Conservation (phyloP, 2,113 vertebrate genomes). For the Panthera leo region DNA sequence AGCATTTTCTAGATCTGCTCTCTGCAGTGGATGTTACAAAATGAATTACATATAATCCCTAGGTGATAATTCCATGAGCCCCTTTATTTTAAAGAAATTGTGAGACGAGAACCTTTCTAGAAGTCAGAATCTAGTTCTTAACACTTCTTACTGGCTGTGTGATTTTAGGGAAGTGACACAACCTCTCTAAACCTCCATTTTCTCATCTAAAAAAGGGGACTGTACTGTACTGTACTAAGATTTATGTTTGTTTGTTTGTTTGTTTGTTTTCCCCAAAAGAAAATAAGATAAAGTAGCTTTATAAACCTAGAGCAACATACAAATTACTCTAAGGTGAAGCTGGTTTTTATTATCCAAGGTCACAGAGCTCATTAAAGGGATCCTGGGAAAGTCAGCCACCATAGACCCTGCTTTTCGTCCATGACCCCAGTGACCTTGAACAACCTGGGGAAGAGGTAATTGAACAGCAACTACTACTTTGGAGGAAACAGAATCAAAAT, state of each 20-base stretch:
- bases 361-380: slow-evolving; percentile 67
- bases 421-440: slow-evolving; percentile 83
- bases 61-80: neutral
- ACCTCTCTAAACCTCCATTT: neutral
- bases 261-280: slow-evolving; percentile 13
- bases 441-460: slow-evolving; percentile 83
- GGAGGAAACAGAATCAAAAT: slow-evolving; percentile 86
- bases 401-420: slow-evolving; percentile 63
- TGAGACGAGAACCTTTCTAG: neutral
- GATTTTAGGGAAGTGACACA: neutral
- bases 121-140: neutral
- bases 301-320: slow-evolving; percentile 23
- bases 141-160: neutral
- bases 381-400: slow-evolving; percentile 57
- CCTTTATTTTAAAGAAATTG: neutral
- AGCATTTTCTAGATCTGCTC: neutral
- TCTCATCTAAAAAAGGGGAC: neutral
- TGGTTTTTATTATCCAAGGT: slow-evolving; percentile 65
- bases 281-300: slow-evolving; percentile 27
- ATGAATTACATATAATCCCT: neutral
- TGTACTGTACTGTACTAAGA: neutral
- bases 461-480: slow-evolving; percentile 82
- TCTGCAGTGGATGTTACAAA: neutral
- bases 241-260: neutral
- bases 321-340: slow-evolving; percentile 12